Conservation (phyloP, 2,797 vertebrate genomes). For the Clarias pachynema region DNA sequence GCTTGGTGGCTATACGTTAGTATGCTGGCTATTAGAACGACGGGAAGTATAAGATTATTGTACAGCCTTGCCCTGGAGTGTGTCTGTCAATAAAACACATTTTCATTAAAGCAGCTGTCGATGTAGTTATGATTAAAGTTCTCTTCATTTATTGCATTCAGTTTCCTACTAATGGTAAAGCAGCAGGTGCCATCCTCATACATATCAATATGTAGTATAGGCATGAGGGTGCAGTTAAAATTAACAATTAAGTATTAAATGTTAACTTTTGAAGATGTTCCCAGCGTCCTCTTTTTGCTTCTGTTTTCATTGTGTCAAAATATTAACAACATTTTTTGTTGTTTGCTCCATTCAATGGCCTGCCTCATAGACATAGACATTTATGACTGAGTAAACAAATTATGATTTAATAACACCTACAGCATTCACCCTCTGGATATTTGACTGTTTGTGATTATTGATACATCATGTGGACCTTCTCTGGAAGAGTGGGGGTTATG, state of each 20-base stretch:
- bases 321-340: not conserved
- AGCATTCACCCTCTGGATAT: constrained; percentile 6
- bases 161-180: constrained; percentile 33
- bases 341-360: not conserved
- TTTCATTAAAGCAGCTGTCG: constrained; percentile 55
- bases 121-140: constrained; percentile 58
- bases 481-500: not conserved
- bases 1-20: constrained; percentile 37
- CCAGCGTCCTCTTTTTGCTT: too few species aligned
- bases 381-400: not conserved
- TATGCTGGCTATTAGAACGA: constrained; percentile 32
- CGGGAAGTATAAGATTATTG: constrained; percentile 32
- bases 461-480: constrained; percentile 9
- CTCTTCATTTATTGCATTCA: constrained; percentile 51
- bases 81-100: constrained; percentile 48
- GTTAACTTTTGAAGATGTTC: constrained; percentile 1
- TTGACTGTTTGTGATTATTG: constrained; percentile 1
- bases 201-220: constrained; percentile 45
- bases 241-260: constrained; percentile 49
- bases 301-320: too few species aligned
- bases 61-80: constrained; percentile 17
- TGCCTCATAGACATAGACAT: not conserved
- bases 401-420: not conserved
- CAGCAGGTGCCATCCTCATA: constrained; percentile 41
- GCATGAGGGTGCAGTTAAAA: constrained; percentile 30